Percentiles rank a stretch among this genome's conserved stretches.
Evolutionary conservation across 2,888 invertebrate genomes (phyloP).

Genomic region (Lordiphosa fenestrarum): DNA sequence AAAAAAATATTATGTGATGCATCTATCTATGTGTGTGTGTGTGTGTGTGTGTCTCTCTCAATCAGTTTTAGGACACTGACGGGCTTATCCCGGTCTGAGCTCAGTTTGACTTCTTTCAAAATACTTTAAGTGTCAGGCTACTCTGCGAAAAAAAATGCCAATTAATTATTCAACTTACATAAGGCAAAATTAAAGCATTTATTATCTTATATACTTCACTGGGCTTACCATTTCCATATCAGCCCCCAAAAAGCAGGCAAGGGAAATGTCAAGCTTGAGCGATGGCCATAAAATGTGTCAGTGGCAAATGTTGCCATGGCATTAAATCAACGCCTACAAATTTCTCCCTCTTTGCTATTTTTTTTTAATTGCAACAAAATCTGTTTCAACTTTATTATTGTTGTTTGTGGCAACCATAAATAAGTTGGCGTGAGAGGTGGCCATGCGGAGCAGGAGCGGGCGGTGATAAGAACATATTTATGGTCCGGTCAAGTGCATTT

Average conservation of each 20-base stretch:
- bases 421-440: conserved; percentile 12
- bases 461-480: conserved; percentile 40
- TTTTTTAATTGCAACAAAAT: conserved; percentile 34
- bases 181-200: too few relatives aligned
- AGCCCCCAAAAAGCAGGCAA: too few relatives aligned
- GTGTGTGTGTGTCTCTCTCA: background rate
- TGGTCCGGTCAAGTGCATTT: conserved; percentile 39
- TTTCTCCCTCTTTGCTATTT: background rate
- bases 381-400: conserved; percentile 40
- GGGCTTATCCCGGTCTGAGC: conserved; percentile 3
- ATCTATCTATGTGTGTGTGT: background rate
- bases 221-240: too few relatives aligned
- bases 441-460: background rate
- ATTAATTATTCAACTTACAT: too few relatives aligned
- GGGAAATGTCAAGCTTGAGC: conserved; percentile 4
- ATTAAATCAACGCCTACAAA: conserved; percentile 3
- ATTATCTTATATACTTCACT: too few relatives aligned
- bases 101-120: conserved; percentile 6
- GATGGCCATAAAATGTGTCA: conserved; percentile 11
- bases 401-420: conserved; percentile 20
- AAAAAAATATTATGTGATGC: conserved; percentile 36
- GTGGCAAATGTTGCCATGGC: conserved; percentile 10
- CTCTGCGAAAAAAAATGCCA: too few relatives aligned
- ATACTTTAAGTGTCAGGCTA: conserved; percentile 1
- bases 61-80: conserved; percentile 1